Conservation (phyloP, 2,888 invertebrate genomes). For the Xanthostigma xanthostigma region DNA sequence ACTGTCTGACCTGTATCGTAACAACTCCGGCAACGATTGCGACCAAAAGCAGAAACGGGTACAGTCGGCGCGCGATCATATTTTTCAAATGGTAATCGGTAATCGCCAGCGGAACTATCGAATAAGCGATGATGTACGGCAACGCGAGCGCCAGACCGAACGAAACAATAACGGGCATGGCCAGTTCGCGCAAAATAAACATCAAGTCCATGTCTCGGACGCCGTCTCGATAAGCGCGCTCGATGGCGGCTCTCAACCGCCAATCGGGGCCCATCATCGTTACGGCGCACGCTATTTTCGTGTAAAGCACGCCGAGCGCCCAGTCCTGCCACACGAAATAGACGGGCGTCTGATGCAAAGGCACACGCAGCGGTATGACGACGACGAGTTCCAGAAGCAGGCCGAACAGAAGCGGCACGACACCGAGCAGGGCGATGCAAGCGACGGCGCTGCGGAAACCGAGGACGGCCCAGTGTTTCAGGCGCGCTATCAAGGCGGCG, state of each 20-base stretch:
- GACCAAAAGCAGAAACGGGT: slow-evolving; percentile 73
- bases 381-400: slow-evolving; percentile 80
- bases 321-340: slow-evolving; percentile 90
- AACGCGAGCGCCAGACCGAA: slow-evolving; percentile 81
- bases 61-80: slow-evolving; percentile 69
- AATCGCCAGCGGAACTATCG: slow-evolving; percentile 52
- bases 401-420: slow-evolving; percentile 86
- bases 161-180: slow-evolving; percentile 76
- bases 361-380: slow-evolving; percentile 85
- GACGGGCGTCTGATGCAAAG: slow-evolving; percentile 80
- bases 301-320: slow-evolving; percentile 94
- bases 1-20: slow-evolving; percentile 80
- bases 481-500: slow-evolving; percentile 51
- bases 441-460: slow-evolving; percentile 67
- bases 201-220: slow-evolving; percentile 81
- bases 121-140: slow-evolving; percentile 83
- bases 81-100: slow-evolving; percentile 50
- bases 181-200: slow-evolving; percentile 71
- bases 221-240: slow-evolving; percentile 86
- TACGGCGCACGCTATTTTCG: slow-evolving; percentile 91
- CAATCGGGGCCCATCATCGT: slow-evolving; percentile 98
- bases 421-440: slow-evolving; percentile 61
- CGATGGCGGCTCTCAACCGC: slow-evolving; percentile 80
- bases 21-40: slow-evolving; percentile 52
- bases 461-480: slow-evolving; percentile 57